A percentile compares a stretch with the other conserved stretches of the same genome.
These are phyloP conservation scores for Herpailurus yagouaroundi DNA, from an alignment of 2,113 vertebrate species.

Conservation along the genomic window DNA sequence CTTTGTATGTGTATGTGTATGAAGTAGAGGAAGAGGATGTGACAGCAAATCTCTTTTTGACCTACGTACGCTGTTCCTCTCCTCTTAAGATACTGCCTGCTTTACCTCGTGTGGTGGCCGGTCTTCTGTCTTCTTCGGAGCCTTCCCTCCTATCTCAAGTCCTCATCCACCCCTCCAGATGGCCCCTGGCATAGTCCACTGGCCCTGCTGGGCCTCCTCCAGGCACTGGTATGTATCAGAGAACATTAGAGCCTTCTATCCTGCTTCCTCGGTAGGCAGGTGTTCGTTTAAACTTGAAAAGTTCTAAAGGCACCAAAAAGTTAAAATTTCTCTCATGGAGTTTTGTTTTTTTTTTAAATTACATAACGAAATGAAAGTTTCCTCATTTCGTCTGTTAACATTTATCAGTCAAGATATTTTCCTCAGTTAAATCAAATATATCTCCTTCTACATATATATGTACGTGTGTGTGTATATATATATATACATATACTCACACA, in stretches of 20 bases:
- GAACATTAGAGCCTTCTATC: background rate
- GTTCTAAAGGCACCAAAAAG: background rate
- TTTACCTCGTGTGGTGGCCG: background rate
- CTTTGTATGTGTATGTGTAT: background rate
- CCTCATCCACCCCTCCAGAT: background rate
- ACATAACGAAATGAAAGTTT: background rate
- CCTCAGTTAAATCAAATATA: slow-evolving; percentile 19
- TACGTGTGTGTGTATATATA: background rate
- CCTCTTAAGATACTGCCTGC: background rate
- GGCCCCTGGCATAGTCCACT: background rate
- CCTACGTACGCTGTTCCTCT: background rate
- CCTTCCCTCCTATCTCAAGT: background rate
- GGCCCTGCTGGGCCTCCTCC: background rate
- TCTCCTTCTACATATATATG: background rate
- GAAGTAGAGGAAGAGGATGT: background rate
- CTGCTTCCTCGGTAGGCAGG: background rate
- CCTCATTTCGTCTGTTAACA: background rate
- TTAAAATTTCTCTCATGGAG: background rate
- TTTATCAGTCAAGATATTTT: slow-evolving; percentile 33
- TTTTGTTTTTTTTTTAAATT: background rate
- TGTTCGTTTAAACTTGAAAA: background rate
- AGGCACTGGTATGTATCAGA: background rate
- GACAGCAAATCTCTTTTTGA: background rate
- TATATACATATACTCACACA: background rate
- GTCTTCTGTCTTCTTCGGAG: background rate